Evolutionary conservation across 2,797 vertebrate species (phyloP).

Genomic region (Pseudomugil tenellus): DNA sequence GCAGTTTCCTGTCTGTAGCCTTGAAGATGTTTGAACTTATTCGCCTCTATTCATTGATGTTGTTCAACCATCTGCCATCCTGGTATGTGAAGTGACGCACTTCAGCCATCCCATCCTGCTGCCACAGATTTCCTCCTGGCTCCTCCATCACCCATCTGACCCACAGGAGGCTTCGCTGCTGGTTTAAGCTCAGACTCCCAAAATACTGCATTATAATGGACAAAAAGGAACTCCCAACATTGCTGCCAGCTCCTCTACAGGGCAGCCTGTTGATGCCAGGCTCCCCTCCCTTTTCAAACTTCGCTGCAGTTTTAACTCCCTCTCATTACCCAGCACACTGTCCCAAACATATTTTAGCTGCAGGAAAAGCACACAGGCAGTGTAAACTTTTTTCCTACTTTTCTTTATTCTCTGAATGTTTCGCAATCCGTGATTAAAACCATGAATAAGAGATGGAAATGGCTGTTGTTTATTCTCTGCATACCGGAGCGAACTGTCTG

Average conservation of each 20-base stretch:
- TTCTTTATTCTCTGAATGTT: slow-evolving; percentile 56
- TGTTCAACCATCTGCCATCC: slow-evolving; percentile 65
- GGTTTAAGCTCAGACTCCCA: slow-evolving; percentile 49
- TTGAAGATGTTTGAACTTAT: slow-evolving; percentile 63
- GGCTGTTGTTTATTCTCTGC: slow-evolving; percentile 57
- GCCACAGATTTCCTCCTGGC: slow-evolving; percentile 42
- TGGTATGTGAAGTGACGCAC: slow-evolving; percentile 72
- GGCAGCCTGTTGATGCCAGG: slow-evolving; percentile 71
- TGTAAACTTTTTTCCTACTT: slow-evolving; percentile 40
- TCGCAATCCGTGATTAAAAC: slow-evolving; percentile 71
- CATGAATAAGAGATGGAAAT: slow-evolving; percentile 76
- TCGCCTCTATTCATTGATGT: slow-evolving; percentile 41
- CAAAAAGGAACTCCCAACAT: slow-evolving; percentile 65
- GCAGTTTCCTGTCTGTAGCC: slow-evolving; percentile 71
- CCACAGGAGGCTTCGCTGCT: slow-evolving; percentile 45
- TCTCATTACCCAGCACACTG: slow-evolving; percentile 48
- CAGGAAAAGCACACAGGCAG: slow-evolving; percentile 31
- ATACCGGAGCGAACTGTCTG: slow-evolving; percentile 62
- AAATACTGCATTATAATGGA: slow-evolving; percentile 74
- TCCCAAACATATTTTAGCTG: slow-evolving; percentile 51
- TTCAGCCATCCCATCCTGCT: slow-evolving; percentile 41
- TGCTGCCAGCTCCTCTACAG: slow-evolving; percentile 66
- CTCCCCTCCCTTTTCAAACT: slow-evolving; percentile 38
- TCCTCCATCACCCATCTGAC: slow-evolving; percentile 29
- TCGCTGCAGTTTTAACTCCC: slow-evolving; percentile 60